These are phyloP conservation scores for Drosophila multiciliata DNA, from an alignment of 2,888 invertebrate genomes.

Conservation along the genomic window DNA sequence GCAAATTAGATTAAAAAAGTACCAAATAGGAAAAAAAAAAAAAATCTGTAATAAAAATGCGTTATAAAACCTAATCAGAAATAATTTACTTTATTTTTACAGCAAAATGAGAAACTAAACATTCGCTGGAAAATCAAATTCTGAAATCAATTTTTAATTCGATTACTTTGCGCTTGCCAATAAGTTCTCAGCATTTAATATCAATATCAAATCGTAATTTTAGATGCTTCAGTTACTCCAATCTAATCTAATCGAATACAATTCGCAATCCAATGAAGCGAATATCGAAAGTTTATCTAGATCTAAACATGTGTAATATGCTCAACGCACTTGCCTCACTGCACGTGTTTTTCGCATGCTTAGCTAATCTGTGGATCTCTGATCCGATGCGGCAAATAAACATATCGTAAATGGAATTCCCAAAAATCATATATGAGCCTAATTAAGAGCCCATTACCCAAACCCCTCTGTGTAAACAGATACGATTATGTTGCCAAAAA, in stretches of 20 bases:
- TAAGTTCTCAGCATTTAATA: neutral
- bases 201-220: neutral
- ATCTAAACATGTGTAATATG: conserved; percentile 14
- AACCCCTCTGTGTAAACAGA: conserved; percentile 70
- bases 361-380: conserved; percentile 33
- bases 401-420: conserved; percentile 48
- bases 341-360: conserved; percentile 12
- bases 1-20: neutral
- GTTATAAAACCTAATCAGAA: neutral
- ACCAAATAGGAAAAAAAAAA: too few relatives aligned
- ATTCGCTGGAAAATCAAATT: neutral
- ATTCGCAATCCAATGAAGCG: conserved; percentile 42
- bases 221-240: neutral
- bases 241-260: conserved; percentile 3
- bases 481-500: conserved; percentile 39
- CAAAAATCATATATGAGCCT: conserved; percentile 74
- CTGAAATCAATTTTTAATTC: neutral
- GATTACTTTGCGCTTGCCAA: neutral
- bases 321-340: conserved; percentile 35
- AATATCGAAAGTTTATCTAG: conserved; percentile 8
- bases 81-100: neutral
- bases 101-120: neutral
- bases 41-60: neutral
- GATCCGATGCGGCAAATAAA: conserved; percentile 31
- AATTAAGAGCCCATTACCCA: conserved; percentile 82